phyloP scores from a whole-genome alignment of 2,888 invertebrate genomes.

The Ryuthela nishihirai region DNA sequence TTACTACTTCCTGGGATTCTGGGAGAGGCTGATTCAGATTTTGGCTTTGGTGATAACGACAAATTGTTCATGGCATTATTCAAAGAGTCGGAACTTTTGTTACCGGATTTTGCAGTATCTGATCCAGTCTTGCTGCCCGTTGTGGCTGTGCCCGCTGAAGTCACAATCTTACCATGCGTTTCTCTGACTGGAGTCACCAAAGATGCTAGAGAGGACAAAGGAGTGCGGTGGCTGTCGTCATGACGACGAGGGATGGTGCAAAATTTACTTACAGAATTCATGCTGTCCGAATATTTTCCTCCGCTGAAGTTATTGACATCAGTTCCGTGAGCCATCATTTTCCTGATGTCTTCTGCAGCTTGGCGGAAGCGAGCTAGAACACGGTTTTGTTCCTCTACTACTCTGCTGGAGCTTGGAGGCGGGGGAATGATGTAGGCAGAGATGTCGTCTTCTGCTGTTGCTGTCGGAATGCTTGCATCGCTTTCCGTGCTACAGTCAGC shows the following conservation, averaged over 20 bases:
- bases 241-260: slow-evolving; percentile 32
- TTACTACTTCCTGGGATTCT: no score
- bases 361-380: slow-evolving; percentile 43
- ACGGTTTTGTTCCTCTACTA: slow-evolving; percentile 38
- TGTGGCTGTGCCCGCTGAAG: no score
- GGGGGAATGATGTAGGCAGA: slow-evolving; percentile 80
- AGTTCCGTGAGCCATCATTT: slow-evolving; percentile 39
- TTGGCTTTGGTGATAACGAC: no score
- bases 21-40: no score
- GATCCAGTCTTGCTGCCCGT: no score
- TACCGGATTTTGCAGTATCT: no score
- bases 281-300: slow-evolving; percentile 20
- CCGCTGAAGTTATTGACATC: slow-evolving; percentile 19
- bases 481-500: no score
- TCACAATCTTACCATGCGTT: no score
- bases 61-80: no score
- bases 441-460: slow-evolving; percentile 67
- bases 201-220: slow-evolving; percentile 17
- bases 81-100: no score
- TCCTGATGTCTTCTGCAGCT: slow-evolving; percentile 43
- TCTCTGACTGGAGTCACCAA: slow-evolving; percentile 30
- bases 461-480: not conserved
- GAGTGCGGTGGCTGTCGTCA: slow-evolving; percentile 17
- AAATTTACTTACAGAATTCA: slow-evolving; percentile 33
- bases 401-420: slow-evolving; percentile 56